Conservation (phyloP, 2,888 invertebrate genomes). For the Drepana falcataria region DNA sequence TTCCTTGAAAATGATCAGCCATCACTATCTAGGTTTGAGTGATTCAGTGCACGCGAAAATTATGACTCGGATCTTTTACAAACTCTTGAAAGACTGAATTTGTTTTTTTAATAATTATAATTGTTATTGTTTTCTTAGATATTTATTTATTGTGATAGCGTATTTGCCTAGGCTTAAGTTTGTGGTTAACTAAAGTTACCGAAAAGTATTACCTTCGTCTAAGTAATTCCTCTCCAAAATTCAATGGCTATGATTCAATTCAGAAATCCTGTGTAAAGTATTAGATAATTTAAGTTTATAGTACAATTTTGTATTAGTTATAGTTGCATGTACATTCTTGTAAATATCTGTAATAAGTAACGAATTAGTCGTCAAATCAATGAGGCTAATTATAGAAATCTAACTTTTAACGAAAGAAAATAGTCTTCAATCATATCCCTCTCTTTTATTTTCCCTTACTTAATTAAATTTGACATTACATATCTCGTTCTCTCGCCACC, state of each 20-base stretch:
- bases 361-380: slow-evolving; percentile 35
- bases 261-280: slow-evolving; percentile 36
- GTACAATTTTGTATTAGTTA: slow-evolving; percentile 3
- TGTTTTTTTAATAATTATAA: slow-evolving; percentile 43
- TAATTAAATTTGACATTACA: background rate
- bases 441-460: slow-evolving; percentile 37
- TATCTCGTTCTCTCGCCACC: too few species aligned
- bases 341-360: slow-evolving; percentile 51
- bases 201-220: slow-evolving; percentile 71
- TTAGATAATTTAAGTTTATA: slow-evolving; percentile 5
- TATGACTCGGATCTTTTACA: slow-evolving; percentile 38
- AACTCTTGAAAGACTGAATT: slow-evolving; percentile 61
- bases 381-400: slow-evolving; percentile 59
- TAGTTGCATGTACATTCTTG: slow-evolving; percentile 37
- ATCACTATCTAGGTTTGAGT: slow-evolving; percentile 16
- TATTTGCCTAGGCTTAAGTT: slow-evolving; percentile 43
- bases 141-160: slow-evolving; percentile 74
- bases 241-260: slow-evolving; percentile 56
- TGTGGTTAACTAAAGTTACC: slow-evolving; percentile 72
- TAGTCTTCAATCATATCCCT: slow-evolving; percentile 25
- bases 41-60: slow-evolving; percentile 20
- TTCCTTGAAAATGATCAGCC: slow-evolving; percentile 13
- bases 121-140: slow-evolving; percentile 67
- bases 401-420: slow-evolving; percentile 39
- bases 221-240: slow-evolving; percentile 55